A percentile compares a stretch with the other conserved stretches of the same genome.
These are phyloP conservation scores for Sternotherus odoratus DNA, from an alignment of 2,797 vertebrate species.

Conservation along the genomic window DNA sequence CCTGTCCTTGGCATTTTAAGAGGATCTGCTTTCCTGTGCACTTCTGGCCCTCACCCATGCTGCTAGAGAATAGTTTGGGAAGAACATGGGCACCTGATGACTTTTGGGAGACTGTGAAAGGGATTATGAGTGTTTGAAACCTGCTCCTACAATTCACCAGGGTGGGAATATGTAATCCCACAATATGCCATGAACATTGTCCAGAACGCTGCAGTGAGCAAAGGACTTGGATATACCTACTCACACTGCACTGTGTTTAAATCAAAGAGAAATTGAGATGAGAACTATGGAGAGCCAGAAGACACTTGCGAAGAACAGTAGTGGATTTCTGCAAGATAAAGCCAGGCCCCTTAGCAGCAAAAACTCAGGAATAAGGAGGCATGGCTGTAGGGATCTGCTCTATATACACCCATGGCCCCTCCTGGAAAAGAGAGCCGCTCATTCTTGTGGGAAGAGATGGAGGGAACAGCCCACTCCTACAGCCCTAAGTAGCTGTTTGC, in stretches of 20 bases:
- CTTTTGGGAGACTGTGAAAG: neutral
- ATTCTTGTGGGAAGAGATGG: neutral
- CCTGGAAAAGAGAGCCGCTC: neutral
- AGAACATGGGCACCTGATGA: neutral
- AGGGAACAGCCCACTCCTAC: neutral
- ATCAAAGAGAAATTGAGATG: neutral
- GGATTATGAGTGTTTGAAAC: neutral
- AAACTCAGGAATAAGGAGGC: neutral
- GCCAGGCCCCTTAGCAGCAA: neutral
- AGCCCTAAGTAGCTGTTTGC: neutral
- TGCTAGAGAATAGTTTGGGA: neutral
- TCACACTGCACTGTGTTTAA: neutral
- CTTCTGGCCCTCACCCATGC: neutral
- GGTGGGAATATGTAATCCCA: neutral
- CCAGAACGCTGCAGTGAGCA: neutral
- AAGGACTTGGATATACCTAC: neutral
- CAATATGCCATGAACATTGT: neutral
- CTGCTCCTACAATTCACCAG: neutral
- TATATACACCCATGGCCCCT: neutral
- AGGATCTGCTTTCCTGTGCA: neutral
- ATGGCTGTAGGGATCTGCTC: fast-evolving
- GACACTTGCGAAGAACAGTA: neutral
- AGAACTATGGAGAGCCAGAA: neutral
- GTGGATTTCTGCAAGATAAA: neutral
- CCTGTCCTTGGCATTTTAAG: neutral